phyloP scores from a whole-genome alignment of 64 coral and sea anemone genomes.

The Actinia equina region DNA sequence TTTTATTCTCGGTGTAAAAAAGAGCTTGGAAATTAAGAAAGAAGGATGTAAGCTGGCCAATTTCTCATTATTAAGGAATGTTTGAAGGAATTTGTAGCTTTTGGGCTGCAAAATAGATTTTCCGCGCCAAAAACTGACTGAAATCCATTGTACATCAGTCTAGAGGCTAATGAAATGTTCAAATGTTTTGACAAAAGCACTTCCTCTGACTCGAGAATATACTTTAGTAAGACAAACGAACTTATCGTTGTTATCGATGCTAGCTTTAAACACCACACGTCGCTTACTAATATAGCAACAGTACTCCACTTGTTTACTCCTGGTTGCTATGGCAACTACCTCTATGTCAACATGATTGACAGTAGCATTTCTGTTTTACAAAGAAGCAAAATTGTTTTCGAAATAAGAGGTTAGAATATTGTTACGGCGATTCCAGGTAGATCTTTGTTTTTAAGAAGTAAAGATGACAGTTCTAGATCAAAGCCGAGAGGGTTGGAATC shows the following conservation, averaged over 20 bases:
- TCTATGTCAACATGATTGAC: background rate
- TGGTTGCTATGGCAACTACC: background rate
- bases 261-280: background rate
- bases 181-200: conserved; percentile 4
- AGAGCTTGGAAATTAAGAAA: background rate
- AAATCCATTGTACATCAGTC: background rate
- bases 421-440: background rate
- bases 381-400: background rate
- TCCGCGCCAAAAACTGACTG: too few relatives aligned
- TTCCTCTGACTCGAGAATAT: background rate
- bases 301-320: background rate
- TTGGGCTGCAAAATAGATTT: too few relatives aligned
- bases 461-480: background rate
- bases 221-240: background rate
- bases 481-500: background rate
- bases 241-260: background rate
- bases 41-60: too few relatives aligned
- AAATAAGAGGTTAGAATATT: background rate
- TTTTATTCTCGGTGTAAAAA: background rate
- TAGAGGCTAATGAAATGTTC: background rate
- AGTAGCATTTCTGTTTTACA: background rate
- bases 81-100: too few relatives aligned
- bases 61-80: too few relatives aligned
- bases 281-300: background rate
- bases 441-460: background rate